phyloP scores from a whole-genome alignment of 2,113 vertebrate species.

The Pao palembangensis region DNA sequence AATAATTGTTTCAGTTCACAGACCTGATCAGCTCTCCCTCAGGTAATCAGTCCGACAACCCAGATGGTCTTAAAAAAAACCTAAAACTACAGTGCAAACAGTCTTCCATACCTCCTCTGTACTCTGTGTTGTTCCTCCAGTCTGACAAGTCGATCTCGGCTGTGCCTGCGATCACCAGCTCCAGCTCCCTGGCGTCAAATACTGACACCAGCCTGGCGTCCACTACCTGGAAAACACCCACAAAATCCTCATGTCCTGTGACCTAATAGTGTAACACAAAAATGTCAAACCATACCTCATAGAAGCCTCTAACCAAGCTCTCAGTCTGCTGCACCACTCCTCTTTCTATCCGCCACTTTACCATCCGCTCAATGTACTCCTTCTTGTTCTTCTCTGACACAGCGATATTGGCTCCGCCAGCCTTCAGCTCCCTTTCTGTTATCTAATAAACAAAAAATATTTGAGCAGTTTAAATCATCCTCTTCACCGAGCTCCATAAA shows the following conservation, averaged over 20 bases:
- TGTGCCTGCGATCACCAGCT: constrained; percentile 91
- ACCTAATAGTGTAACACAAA: too few relatives aligned
- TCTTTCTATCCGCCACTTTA: constrained; percentile 91
- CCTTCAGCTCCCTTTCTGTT: constrained; percentile 87
- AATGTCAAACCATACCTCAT: constrained; percentile 76
- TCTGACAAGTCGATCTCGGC: constrained; percentile 91
- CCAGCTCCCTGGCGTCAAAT: constrained; percentile 90
- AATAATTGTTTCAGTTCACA: too few relatives aligned
- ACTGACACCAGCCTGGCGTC: constrained; percentile 80
- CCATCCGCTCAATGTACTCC: constrained; percentile 92
- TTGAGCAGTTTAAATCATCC: neutral
- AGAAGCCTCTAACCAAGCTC: constrained; percentile 89
- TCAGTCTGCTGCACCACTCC: constrained; percentile 92
- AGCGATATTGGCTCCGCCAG: constrained; percentile 87
- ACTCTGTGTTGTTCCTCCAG: constrained; percentile 93
- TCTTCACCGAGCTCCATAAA: neutral
- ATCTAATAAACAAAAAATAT: constrained; percentile 70
- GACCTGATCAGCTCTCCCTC: too few relatives aligned
- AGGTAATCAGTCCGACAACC: too few relatives aligned
- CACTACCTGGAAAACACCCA: constrained; percentile 77
- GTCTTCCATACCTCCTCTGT: constrained; percentile 87
- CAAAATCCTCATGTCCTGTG: neutral
- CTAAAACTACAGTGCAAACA: neutral
- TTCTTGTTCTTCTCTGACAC: constrained; percentile 94
- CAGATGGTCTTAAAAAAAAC: too few relatives aligned